These are phyloP conservation scores for Plebejus melissa DNA, from an alignment of 2,888 invertebrate genomes.

Conservation along the genomic window DNA sequence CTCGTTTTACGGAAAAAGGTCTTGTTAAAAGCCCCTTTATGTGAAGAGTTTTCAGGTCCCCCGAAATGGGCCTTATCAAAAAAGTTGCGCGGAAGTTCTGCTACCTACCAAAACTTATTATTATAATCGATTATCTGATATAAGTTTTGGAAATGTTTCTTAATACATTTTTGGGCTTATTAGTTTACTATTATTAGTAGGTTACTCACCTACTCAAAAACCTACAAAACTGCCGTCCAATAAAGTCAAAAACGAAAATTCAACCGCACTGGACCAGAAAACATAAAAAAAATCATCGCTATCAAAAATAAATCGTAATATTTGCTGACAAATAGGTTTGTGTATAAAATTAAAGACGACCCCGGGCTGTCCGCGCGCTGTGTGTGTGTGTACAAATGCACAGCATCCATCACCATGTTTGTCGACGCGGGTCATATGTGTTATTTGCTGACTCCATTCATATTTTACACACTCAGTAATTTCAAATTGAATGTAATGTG, in stretches of 20 bases:
- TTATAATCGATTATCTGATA: neutral
- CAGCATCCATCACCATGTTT: conserved; percentile 59
- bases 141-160: neutral
- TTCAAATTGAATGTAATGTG: conserved; percentile 26
- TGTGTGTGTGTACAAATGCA: conserved; percentile 54
- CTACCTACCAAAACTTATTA: neutral
- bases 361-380: conserved; percentile 51
- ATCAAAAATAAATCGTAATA: conserved; percentile 30
- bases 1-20: conserved; percentile 68
- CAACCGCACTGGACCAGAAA: neutral
- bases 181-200: neutral
- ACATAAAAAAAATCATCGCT: conserved; percentile 3
- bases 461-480: conserved; percentile 32
- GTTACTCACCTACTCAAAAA: neutral
- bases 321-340: conserved; percentile 47
- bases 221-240: neutral
- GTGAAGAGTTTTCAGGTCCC: conserved; percentile 68
- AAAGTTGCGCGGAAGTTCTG: neutral
- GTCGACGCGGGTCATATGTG: conserved; percentile 47
- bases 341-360: conserved; percentile 63
- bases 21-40: conserved; percentile 73
- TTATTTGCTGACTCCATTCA: conserved; percentile 38
- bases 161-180: too few species aligned
- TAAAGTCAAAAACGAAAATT: neutral
- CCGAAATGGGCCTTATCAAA: conserved; percentile 51